These are phyloP conservation scores for Halichoerus grypus DNA, from an alignment of 2,113 vertebrate genomes.

Conservation along the genomic window DNA sequence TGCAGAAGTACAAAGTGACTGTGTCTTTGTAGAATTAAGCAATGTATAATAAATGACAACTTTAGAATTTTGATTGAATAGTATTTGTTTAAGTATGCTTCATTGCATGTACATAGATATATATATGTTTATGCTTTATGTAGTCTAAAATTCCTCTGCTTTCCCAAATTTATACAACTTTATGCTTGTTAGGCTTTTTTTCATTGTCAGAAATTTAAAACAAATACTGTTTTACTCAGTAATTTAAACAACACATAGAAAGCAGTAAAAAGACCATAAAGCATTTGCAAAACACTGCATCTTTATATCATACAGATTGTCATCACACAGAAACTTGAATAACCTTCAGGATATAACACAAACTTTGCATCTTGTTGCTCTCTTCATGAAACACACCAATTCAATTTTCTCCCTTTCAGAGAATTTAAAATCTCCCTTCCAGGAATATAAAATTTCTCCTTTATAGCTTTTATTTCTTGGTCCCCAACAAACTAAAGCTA, in stretches of 20 bases:
- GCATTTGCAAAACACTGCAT: not conserved
- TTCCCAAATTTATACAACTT: conserved; percentile 12
- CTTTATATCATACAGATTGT: not conserved
- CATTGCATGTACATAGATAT: not conserved
- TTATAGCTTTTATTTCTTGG: not conserved
- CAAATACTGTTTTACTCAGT: not conserved
- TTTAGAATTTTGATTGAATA: not conserved
- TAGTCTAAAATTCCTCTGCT: not conserved
- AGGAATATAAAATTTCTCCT: not conserved
- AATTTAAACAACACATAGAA: not conserved
- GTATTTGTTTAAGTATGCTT: not conserved
- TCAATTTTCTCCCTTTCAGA: not conserved
- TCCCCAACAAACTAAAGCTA: not conserved
- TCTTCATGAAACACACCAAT: not conserved
- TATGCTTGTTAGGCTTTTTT: not conserved
- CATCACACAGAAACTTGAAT: not conserved
- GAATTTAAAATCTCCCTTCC: not conserved
- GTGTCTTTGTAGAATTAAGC: not conserved
- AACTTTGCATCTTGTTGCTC: not conserved
- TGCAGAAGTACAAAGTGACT: not conserved
- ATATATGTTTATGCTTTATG: not conserved
- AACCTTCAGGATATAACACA: not conserved
- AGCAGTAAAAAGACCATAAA: not conserved
- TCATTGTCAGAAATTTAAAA: not conserved
- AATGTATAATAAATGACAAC: not conserved